These are phyloP conservation scores for Diachasma alloeum DNA, from an alignment of 1,140 invertebrate species.

Conservation along the genomic window DNA sequence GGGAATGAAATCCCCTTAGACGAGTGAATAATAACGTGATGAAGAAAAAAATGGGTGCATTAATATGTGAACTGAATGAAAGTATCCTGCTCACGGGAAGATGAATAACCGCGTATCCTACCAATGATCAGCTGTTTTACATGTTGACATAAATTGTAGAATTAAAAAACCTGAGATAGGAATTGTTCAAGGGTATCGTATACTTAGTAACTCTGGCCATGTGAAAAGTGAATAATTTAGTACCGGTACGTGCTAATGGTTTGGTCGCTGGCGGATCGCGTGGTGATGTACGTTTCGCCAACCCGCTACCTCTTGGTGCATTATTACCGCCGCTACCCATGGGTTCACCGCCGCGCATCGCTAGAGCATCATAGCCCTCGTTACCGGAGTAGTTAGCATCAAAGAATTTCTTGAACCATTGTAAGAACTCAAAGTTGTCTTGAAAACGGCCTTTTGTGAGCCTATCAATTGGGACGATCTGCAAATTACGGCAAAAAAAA, in stretches of 20 bases:
- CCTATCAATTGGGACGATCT: constrained; percentile 89
- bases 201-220: not conserved
- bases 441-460: constrained; percentile 94
- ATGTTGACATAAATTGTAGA: not conserved
- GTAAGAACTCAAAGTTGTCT: constrained; percentile 99
- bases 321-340: constrained; percentile 75
- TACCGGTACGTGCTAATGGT: constrained; percentile 60
- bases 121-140: not conserved
- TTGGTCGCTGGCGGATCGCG: constrained; percentile 51
- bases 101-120: not conserved
- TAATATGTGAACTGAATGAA: not conserved
- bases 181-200: not conserved
- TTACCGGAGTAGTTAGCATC: constrained; percentile 95
- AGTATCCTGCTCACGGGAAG: not conserved
- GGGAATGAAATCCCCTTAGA: too few species aligned
- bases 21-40: not conserved
- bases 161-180: not conserved
- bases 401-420: constrained; percentile 99
- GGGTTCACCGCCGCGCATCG: constrained; percentile 82
- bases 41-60: not conserved
- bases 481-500: constrained; percentile 65
- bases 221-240: constrained; percentile 36
- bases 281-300: constrained; percentile 55
- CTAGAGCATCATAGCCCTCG: constrained; percentile 86
- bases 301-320: constrained; percentile 66